Evolutionary conservation across 2,888 invertebrate genomes (phyloP).

Genomic region (Parascotia fuliginaria): DNA sequence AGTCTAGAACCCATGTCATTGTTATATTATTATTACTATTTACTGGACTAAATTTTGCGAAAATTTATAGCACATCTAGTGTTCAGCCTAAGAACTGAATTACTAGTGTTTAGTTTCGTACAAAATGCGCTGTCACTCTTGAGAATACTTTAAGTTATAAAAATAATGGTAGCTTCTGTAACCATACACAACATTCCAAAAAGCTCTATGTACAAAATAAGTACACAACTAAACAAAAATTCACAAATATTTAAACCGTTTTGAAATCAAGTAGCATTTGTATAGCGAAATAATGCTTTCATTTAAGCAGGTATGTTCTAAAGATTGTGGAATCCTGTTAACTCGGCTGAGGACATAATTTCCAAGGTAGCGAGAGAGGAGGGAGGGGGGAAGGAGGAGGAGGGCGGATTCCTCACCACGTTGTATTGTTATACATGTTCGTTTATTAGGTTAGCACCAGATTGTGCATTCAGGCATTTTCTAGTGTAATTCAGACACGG

Average conservation of each 20-base stretch:
- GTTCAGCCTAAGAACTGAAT: no score
- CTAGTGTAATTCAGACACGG: not conserved
- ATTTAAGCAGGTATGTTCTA: conserved; percentile 23
- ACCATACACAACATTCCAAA: not conserved
- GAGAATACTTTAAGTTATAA: no score
- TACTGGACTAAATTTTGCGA: no score
- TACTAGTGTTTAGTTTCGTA: no score
- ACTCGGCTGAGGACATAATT: conserved; percentile 38
- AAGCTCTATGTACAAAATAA: not conserved
- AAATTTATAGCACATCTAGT: no score
- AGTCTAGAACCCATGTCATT: no score
- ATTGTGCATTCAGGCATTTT: conserved; percentile 20
- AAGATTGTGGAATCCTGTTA: conserved; percentile 43
- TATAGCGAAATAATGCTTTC: conserved; percentile 24
- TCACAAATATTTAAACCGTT: not conserved
- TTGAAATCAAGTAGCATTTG: conserved; percentile 16
- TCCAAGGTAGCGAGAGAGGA: conserved; percentile 7
- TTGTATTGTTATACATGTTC: conserved; percentile 31
- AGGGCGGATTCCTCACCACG: conserved; percentile 10
- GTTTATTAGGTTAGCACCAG: conserved; percentile 29
- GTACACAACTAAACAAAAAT: not conserved
- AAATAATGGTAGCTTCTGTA: no score
- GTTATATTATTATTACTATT: no score
- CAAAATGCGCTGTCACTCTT: no score
- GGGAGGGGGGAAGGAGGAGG: not conserved